phyloP scores from a whole-genome alignment of 2,113 vertebrate species.

The Seriola dumerili region DNA sequence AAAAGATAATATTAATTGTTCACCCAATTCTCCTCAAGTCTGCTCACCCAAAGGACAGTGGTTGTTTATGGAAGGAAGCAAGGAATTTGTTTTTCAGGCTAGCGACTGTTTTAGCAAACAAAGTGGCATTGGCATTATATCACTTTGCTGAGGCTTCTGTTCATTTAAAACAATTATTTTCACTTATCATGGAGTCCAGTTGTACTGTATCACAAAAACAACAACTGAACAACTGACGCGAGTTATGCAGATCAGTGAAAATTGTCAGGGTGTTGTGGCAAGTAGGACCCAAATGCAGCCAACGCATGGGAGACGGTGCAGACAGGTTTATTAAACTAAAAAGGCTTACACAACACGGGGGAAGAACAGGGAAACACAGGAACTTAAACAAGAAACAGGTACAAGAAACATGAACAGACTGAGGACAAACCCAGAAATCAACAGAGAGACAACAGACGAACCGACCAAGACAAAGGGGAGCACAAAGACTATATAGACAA shows the following conservation, averaged over 20 bases:
- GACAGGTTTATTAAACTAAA: too few relatives aligned
- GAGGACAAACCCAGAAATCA: too few relatives aligned
- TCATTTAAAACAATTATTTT: too few relatives aligned
- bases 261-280: not conserved
- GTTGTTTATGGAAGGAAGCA: not conserved
- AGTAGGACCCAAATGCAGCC: too few relatives aligned
- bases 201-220: not conserved
- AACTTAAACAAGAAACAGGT: too few relatives aligned
- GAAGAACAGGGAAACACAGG: too few relatives aligned
- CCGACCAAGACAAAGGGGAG: too few relatives aligned
- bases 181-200: not conserved
- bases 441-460: too few relatives aligned
- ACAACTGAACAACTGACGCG: not conserved
- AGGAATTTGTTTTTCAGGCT: not conserved
- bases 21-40: not conserved
- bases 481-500: too few relatives aligned
- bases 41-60: not conserved
- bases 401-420: too few relatives aligned
- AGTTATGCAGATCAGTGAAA: not conserved
- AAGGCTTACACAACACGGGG: too few relatives aligned
- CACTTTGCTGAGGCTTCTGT: not conserved
- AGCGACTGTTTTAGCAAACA: not conserved
- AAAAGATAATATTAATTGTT: not conserved
- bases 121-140: not conserved
- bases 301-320: too few relatives aligned